phyloP scores from a whole-genome alignment of 2,888 invertebrate species.

The Hemicrepidius hirtus region DNA sequence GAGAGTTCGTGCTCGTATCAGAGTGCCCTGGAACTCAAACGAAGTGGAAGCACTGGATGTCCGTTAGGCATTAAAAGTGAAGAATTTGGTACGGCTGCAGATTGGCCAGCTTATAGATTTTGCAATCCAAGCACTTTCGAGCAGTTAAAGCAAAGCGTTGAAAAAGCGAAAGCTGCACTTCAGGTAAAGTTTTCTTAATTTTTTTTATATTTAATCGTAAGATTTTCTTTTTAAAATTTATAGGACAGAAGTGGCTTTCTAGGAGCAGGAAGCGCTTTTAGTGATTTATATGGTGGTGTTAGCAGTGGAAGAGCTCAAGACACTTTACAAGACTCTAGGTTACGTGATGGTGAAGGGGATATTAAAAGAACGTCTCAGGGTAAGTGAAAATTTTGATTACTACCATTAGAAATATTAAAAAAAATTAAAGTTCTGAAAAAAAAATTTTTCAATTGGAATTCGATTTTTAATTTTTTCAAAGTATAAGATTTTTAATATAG shows the following conservation, averaged over 20 bases:
- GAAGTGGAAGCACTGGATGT: constrained; percentile 63
- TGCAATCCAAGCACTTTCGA: constrained; percentile 91
- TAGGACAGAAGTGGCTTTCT: constrained; percentile 83
- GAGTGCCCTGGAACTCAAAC: constrained; percentile 72
- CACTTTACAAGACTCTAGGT: constrained; percentile 65
- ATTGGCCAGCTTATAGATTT: constrained; percentile 86
- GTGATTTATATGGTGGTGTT: constrained; percentile 78
- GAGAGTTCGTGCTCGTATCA: constrained; percentile 96
- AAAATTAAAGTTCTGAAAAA: too few species aligned
- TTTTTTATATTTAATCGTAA: too few species aligned
- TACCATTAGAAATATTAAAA: too few species aligned
- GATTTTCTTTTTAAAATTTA: constrained; percentile 62
- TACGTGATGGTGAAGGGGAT: constrained; percentile 68
- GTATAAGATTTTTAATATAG: too few species aligned
- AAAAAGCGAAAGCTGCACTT: constrained; percentile 91
- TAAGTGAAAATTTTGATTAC: constrained; percentile 57
- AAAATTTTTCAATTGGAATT: too few species aligned
- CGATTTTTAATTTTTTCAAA: too few species aligned
- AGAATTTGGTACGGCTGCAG: constrained; percentile 75
- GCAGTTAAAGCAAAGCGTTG: constrained; percentile 91
- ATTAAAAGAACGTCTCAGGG: constrained; percentile 67
- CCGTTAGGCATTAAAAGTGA: constrained; percentile 71
- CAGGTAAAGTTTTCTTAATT: constrained; percentile 71
- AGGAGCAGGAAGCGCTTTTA: constrained; percentile 83
- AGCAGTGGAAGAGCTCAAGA: constrained; percentile 66